Evolutionary conservation across 2,888 invertebrate species (phyloP).

Genomic region (Lasioglossum zephyrum): DNA sequence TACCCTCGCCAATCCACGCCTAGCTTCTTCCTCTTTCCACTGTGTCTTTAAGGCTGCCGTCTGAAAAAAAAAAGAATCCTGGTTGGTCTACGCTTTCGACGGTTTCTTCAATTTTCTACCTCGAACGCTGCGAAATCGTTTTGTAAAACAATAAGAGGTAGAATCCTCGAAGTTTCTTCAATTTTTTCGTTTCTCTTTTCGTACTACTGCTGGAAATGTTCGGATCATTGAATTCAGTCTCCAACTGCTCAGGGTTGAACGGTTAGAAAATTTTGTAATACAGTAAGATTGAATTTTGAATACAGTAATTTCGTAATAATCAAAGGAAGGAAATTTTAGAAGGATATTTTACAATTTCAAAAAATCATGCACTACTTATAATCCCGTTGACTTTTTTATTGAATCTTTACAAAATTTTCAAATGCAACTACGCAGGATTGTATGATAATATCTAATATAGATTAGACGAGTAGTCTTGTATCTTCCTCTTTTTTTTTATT

Average conservation of each 20-base stretch:
- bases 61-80: constrained; percentile 10
- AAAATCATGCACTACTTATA: no score
- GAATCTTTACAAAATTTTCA: no score
- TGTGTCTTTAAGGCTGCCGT: constrained; percentile 35
- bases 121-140: not conserved
- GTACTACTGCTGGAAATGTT: not conserved
- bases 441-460: no score
- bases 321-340: no score
- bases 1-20: constrained; percentile 15
- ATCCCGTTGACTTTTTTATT: no score
- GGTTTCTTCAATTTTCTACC: constrained; percentile 4
- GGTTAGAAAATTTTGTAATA: not conserved
- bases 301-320: no score
- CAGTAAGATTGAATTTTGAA: no score
- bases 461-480: no score
- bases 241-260: not conserved
- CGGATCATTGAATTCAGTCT: not conserved
- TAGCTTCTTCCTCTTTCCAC: constrained; percentile 17
- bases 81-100: not conserved
- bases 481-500: no score
- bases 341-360: not conserved
- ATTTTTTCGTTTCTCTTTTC: not conserved
- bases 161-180: not conserved
- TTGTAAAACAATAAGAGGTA: not conserved
- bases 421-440: no score